Conservation (phyloP, 2,888 invertebrate species). For the Mechanitis mazaeus region DNA sequence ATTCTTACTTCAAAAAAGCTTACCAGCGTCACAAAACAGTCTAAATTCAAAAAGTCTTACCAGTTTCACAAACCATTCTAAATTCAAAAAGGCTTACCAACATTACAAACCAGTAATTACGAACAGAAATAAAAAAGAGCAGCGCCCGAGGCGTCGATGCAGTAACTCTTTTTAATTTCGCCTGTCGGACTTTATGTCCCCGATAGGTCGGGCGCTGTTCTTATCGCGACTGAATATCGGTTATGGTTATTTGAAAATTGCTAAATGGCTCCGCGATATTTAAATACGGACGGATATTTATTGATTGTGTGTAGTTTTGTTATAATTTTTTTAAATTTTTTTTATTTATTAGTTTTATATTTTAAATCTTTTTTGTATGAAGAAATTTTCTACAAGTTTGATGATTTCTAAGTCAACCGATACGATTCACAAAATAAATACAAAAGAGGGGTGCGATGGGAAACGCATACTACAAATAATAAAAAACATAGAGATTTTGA, state of each 20-base stretch:
- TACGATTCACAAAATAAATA: too few relatives aligned
- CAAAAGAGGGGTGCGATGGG: too few relatives aligned
- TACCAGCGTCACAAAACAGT: too few relatives aligned
- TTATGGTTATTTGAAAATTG: constrained; percentile 54
- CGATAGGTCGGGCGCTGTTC: constrained; percentile 38
- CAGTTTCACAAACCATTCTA: not conserved
- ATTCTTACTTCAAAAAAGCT: too few relatives aligned
- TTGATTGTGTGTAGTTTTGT: not conserved
- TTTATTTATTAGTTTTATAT: not conserved
- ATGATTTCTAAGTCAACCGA: too few relatives aligned
- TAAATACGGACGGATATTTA: constrained; percentile 14
- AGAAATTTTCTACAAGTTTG: too few relatives aligned
- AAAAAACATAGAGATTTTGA: too few relatives aligned
- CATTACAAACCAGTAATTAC: constrained; percentile 17
- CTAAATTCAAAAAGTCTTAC: not conserved
- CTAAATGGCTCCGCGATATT: constrained; percentile 13
- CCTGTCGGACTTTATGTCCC: constrained; percentile 50
- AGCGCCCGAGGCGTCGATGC: constrained; percentile 24
- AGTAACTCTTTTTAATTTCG: constrained; percentile 46
- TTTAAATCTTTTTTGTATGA: not conserved
- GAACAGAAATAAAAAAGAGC: constrained; percentile 13
- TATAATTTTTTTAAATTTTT: not conserved
- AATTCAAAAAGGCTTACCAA: constrained; percentile 9
- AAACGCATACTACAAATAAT: too few relatives aligned
- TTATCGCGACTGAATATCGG: constrained; percentile 38